Evolutionary conservation across 2,888 invertebrate species (phyloP), one percentile per base, ranked within the genome.

Genomic region (Diarsia brunnea): DNA sequence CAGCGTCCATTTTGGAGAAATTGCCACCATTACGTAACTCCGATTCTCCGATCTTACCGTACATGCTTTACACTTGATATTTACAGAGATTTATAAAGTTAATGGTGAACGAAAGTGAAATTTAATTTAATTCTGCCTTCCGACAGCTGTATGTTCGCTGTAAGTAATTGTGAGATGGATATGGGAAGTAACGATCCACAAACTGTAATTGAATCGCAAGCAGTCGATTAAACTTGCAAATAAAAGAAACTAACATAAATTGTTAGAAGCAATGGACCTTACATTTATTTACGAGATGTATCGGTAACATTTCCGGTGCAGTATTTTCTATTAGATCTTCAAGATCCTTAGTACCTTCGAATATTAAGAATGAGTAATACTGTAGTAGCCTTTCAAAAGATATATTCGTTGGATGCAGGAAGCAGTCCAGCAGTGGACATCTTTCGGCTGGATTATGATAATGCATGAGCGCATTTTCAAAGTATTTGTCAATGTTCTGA

Each of bases 1-100:
- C 79, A 69, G 69, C 78, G 77, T 80, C 86, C 89, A 87, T 92
- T 93, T 94, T 87, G 91, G 92, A 89, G 92, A 93, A 93, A 93
- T 91, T 91, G 87, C 85, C 77, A 82, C 87, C 82, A 86, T 94
- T 92, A 90, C 84, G 86, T 90, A 94, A 92, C 66, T 64, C 77
- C 81, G 84, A 87, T 82, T 92, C 64, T 64, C 79, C 79, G 84
- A 87, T 83, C 79, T 85, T 86, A 63, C 76, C 69, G 82, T 82
- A 89, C 87, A 86, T 87, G 86, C 80, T 88, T 85, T 80, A 88
- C 87, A 81, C 82, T 75, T 79, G 73, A 79, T 80, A 84, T 82
- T 82, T 82, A 72, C 69, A 68, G 73, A 76, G 67, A 75, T 77
- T 68, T 87, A 75, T 84, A 81, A 77, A 76, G 61, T 82, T 80